Conservation (phyloP, 2,888 invertebrate species). For the Villa cingulata region DNA sequence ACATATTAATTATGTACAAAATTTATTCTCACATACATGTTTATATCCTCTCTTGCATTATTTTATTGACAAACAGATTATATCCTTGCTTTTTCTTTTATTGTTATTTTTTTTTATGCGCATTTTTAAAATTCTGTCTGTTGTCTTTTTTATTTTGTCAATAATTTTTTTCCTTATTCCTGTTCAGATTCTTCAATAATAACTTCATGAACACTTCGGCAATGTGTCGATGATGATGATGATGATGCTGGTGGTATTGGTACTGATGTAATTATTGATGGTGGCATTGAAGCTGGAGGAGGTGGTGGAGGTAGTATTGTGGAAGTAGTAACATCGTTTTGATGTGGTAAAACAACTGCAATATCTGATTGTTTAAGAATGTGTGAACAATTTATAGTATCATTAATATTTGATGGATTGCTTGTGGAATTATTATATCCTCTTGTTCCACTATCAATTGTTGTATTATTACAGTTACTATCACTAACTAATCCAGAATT, state of each 20-base stretch:
- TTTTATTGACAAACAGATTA: background rate
- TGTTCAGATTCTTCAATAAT: conserved; percentile 23
- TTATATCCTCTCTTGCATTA: background rate
- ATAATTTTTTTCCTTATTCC: conserved; percentile 13
- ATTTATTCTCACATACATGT: background rate
- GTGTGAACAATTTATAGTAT: background rate
- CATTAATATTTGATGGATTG: background rate
- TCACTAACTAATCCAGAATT: background rate
- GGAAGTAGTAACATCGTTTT: background rate
- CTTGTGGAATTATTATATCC: background rate
- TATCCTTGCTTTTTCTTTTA: no score
- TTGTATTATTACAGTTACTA: background rate
- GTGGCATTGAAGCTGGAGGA: conserved; percentile 6
- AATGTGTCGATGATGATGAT: conserved; percentile 10
- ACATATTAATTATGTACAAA: background rate
- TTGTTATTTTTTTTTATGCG: no score
- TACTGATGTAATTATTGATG: conserved; percentile 6
- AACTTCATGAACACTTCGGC: conserved; percentile 21
- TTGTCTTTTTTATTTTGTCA: background rate
- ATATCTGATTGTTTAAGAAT: background rate
- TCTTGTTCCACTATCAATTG: background rate
- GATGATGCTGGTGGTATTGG: conserved; percentile 6
- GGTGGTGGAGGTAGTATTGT: background rate
- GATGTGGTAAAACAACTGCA: background rate
- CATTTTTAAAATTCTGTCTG: no score